Evolutionary conservation across 53 echinoderm and acorn worm genomes (phyloP).

Genomic region (Holothuria leucospilota): DNA sequence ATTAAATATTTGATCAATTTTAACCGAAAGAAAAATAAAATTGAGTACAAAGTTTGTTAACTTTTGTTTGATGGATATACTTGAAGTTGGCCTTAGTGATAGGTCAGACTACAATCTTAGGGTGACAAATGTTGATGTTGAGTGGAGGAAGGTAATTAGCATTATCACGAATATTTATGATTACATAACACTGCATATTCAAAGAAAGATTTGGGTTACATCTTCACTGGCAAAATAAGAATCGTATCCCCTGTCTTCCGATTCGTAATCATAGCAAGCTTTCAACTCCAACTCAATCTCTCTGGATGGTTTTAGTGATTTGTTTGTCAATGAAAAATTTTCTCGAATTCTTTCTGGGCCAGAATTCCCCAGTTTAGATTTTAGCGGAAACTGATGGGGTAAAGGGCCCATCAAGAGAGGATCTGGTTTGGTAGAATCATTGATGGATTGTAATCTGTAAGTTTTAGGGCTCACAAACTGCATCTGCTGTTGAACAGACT

Average conservation of each 20-base stretch:
- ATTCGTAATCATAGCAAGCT: constrained; percentile 15
- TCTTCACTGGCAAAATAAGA: background rate
- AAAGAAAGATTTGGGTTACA: background rate
- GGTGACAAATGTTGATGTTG: no score
- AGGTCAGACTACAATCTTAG: no score
- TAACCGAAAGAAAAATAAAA: no score
- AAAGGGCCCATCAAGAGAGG: background rate
- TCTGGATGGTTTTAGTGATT: background rate
- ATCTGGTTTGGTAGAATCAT: background rate
- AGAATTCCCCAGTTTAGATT: no score
- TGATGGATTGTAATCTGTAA: constrained; percentile 8
- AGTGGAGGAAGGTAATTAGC: no score
- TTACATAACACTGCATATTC: constrained; percentile 20
- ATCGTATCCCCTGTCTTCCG: background rate
- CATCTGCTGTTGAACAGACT: background rate
- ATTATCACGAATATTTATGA: background rate
- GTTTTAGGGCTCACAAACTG: constrained; percentile 14
- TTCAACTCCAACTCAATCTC: constrained; percentile 28
- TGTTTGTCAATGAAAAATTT: background rate
- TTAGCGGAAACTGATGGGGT: background rate
- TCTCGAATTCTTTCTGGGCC: no score
- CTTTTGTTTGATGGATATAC: no score
- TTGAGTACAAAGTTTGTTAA: no score
- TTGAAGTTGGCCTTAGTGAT: no score
- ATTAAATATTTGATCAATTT: no score